These are phyloP conservation scores for Catharus ustulatus DNA, from an alignment of 2,797 vertebrate genomes.

Conservation along the genomic window DNA sequence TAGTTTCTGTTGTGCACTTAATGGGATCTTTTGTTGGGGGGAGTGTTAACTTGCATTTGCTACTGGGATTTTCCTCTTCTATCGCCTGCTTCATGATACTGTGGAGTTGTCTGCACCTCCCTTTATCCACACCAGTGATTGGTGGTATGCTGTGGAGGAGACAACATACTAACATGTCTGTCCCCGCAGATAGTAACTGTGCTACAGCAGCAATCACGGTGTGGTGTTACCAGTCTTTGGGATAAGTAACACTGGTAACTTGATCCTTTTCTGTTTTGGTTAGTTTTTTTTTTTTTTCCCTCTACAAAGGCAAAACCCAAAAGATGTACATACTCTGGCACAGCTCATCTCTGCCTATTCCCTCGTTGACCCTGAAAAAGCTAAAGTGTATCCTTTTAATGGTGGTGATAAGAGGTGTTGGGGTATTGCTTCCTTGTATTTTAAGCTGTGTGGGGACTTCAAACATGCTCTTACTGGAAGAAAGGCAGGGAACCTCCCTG, in stretches of 20 bases:
- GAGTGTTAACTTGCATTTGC: neutral
- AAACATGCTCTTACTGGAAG: neutral
- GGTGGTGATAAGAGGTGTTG: neutral
- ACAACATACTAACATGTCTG: neutral
- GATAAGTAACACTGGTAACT: neutral
- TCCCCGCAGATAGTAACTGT: neutral
- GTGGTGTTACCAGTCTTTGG: neutral
- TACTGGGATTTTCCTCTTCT: neutral
- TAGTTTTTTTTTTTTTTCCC: neutral
- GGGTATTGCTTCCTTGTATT: neutral
- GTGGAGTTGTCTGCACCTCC: neutral
- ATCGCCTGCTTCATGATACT: neutral
- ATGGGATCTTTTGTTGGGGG: neutral
- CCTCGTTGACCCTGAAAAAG: conserved; percentile 93
- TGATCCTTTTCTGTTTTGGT: neutral
- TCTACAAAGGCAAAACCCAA: conserved; percentile 88
- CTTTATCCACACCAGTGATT: neutral
- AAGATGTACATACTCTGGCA: conserved; percentile 92
- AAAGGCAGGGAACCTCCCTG: neutral
- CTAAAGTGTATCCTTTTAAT: conserved; percentile 94
- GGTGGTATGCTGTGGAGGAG: neutral
- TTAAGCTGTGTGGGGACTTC: neutral
- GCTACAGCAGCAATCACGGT: neutral
- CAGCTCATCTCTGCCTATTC: conserved; percentile 99
- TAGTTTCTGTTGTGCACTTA: neutral